Evolutionary conservation across 1,140 invertebrate genomes (phyloP), one percentile per base, ranked within the genome.

Genomic region (Sarcophaga bullata): DNA sequence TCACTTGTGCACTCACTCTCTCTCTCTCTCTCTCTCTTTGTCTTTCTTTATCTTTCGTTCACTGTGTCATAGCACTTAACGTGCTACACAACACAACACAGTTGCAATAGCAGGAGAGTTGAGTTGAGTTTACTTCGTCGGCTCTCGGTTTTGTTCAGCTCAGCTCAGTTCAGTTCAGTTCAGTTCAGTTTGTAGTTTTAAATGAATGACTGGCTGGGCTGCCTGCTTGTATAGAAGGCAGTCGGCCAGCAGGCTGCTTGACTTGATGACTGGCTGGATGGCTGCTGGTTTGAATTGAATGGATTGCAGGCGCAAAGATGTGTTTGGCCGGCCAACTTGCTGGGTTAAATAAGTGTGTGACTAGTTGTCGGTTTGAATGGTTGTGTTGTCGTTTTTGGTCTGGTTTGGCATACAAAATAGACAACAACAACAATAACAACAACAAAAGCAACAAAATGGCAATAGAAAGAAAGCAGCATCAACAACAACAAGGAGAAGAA

Each of bases 381-480:
- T 58, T 58, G 54, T 58, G 62, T 68, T 68, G 62, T 68, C 10
- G 62, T 68, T 68, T 17, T 68, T 25, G 62, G 62, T 68, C n/a
- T 68, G n/a, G 62, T 68, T 58, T 68, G 54, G 54, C 54, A 13
- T n/a, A 58, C 15, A 58, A 58, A 58, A 4, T 68, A 19, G n/a
- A 19, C 8, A 17, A 37, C 1, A 37, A 37, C 25, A 37, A 37
- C 25, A 37, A 37, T 2, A 37, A 37, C 25, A 37, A 37, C 25
- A 37, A 37, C 25, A n/a, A n/a, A n/a, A n/a, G n/a, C n/a, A 37
- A 37, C 25, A 37, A 37, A 37, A 37, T 37, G 25, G 25, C 25
- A 37, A 37, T 37, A 37, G 25, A 37, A 37, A 37, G 25, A 37
- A 37, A 37, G 25, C 25, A 37, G 25, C 25, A 37, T 37, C 25